A percentile compares a stretch with the other conserved stretches of the same genome.
phyloP scores from a whole-genome alignment of 2,797 vertebrate genomes.

The Trichosurus vulpecula region DNA sequence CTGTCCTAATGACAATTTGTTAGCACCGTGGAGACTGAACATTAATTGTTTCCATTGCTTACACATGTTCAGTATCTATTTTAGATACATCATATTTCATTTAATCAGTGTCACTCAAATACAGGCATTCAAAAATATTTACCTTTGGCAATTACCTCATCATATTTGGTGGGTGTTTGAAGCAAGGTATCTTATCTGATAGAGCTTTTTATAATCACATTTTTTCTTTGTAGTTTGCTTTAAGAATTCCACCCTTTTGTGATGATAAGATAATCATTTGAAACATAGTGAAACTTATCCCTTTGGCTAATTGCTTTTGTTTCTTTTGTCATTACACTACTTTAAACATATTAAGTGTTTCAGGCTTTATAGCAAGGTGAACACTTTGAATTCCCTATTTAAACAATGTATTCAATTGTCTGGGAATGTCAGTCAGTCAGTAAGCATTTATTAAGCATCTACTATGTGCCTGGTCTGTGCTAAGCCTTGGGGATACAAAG shows the following conservation, averaged over 20 bases:
- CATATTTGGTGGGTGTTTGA: slow-evolving; percentile 7
- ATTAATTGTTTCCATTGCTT: slow-evolving; percentile 1
- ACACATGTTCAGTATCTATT: neutral
- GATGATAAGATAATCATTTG: neutral
- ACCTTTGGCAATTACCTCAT: slow-evolving; percentile 46
- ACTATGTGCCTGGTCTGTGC: neutral
- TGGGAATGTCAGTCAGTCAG: neutral
- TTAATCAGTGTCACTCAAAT: slow-evolving; percentile 50
- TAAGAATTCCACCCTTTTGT: neutral
- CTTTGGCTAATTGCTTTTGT: neutral
- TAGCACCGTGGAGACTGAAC: neutral
- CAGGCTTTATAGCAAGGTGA: neutral
- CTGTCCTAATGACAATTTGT: slow-evolving; percentile 3
- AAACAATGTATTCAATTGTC: neutral
- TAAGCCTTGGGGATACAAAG: neutral
- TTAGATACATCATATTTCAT: slow-evolving; percentile 47
- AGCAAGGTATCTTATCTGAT: slow-evolving; percentile 12
- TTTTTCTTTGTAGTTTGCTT: neutral
- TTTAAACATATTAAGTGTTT: neutral
- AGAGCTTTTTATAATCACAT: slow-evolving; percentile 10
- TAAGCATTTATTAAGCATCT: neutral
- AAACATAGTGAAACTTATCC: neutral
- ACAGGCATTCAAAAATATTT: slow-evolving; percentile 46
- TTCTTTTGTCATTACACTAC: neutral
- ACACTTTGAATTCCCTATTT: slow-evolving; percentile 4